These are phyloP conservation scores for Pungitius pungitius DNA, from an alignment of 2,113 vertebrate species.

Conservation along the genomic window DNA sequence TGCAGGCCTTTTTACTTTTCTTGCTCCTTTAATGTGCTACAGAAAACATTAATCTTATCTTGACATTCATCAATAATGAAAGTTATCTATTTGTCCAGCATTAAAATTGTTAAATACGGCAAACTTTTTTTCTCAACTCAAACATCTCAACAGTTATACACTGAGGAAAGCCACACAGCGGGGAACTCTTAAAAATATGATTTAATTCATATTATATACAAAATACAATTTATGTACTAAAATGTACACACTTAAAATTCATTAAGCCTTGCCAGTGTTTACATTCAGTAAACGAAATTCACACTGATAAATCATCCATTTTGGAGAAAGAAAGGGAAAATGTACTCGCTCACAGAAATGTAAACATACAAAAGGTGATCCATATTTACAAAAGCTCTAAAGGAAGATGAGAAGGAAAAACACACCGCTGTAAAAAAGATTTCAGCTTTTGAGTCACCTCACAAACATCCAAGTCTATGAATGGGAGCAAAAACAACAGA, in stretches of 20 bases:
- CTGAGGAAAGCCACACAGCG: slow-evolving; percentile 30
- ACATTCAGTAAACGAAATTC: slow-evolving; percentile 75
- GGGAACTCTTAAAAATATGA: slow-evolving; percentile 81
- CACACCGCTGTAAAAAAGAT: neutral
- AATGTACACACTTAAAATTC: slow-evolving; percentile 81
- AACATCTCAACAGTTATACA: neutral
- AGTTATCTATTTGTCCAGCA: neutral
- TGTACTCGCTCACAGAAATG: slow-evolving; percentile 67
- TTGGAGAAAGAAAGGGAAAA: slow-evolving; percentile 72
- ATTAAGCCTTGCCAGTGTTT: slow-evolving; percentile 76
- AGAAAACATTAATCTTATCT: slow-evolving; percentile 40
- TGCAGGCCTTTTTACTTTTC: slow-evolving; percentile 61
- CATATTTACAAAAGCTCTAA: slow-evolving; percentile 50
- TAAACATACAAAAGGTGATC: slow-evolving; percentile 68
- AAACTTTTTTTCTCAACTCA: neutral
- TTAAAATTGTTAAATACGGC: neutral
- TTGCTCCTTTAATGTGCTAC: slow-evolving; percentile 59
- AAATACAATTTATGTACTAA: slow-evolving; percentile 88
- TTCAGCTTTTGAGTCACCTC: slow-evolving; percentile 9
- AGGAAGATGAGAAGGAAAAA: slow-evolving; percentile 26
- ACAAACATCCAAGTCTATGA: slow-evolving; percentile 45
- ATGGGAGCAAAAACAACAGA: slow-evolving; percentile 61
- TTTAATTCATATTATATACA: slow-evolving; percentile 85
- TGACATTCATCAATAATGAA: neutral
- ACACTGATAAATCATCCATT: slow-evolving; percentile 78